Evolutionary conservation across 2,113 vertebrate species (phyloP).

Genomic region (Stegostoma tigrinum): DNA sequence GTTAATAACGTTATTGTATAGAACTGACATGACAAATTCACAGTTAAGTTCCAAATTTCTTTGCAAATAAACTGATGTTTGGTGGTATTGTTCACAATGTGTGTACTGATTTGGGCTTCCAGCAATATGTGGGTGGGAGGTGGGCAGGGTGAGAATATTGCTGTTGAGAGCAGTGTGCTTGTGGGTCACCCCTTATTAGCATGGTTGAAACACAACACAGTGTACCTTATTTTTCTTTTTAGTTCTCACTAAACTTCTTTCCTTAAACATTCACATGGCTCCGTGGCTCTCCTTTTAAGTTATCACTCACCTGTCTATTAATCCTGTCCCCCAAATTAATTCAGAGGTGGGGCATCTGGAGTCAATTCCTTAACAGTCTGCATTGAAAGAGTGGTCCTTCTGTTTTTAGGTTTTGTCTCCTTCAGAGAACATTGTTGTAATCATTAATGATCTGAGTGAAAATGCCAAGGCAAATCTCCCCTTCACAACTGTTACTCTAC

Average conservation of each 20-base stretch:
- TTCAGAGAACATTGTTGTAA: neutral
- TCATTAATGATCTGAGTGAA: neutral
- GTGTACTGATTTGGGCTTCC: neutral
- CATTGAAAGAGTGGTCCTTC: neutral
- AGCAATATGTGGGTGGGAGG: neutral
- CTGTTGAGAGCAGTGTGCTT: neutral
- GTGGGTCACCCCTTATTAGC: neutral
- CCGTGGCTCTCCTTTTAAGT: too few relatives aligned
- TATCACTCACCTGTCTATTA: too few relatives aligned
- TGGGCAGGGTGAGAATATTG: neutral
- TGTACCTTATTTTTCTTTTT: neutral
- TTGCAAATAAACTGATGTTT: neutral
- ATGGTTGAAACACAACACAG: neutral
- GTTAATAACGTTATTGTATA: neutral
- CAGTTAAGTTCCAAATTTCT: neutral
- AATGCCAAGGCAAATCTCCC: neutral
- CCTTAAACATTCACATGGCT: too few relatives aligned
- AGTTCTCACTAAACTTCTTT: too few relatives aligned
- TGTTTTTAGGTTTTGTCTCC: too few relatives aligned
- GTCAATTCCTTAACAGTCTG: neutral
- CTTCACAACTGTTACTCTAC: neutral
- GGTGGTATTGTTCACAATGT: neutral
- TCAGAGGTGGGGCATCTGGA: neutral
- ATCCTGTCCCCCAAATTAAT: neutral
- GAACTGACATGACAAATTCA: neutral